Evolutionary conservation across 35 echinoderm and acorn worm species (phyloP).

Genomic region (Ophioderma brevispina): DNA sequence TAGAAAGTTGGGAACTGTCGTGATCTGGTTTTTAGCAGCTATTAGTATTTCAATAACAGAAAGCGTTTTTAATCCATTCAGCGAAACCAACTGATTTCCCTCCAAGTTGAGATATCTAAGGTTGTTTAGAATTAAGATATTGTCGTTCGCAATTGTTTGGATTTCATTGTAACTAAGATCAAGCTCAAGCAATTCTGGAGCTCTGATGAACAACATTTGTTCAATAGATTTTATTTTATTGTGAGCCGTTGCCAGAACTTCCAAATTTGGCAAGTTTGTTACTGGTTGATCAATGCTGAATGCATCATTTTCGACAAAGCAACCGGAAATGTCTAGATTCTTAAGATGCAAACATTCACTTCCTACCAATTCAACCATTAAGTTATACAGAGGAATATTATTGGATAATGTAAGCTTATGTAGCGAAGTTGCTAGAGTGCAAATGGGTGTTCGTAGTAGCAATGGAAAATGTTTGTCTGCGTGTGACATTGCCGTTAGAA

Average conservation of each 20-base stretch:
- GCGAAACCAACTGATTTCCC: background rate
- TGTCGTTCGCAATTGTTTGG: background rate
- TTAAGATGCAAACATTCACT: background rate
- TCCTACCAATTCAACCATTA: background rate
- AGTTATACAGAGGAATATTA: no score
- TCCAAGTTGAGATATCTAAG: background rate
- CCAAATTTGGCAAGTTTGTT: background rate
- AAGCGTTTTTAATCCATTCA: background rate
- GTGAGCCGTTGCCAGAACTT: background rate
- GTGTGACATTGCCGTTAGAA: no score
- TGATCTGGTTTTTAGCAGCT: background rate
- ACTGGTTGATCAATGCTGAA: background rate
- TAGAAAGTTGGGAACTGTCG: background rate
- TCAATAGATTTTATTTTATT: background rate
- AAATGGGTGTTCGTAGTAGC: no score
- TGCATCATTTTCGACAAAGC: background rate
- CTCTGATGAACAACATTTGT: background rate
- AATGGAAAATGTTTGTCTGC: no score
- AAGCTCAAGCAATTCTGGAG: background rate
- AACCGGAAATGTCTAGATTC: background rate
- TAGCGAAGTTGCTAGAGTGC: no score
- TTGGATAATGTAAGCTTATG: no score
- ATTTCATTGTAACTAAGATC: background rate
- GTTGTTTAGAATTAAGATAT: background rate
- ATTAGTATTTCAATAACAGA: background rate